These are phyloP conservation scores for Amaurobius ferox DNA, from an alignment of 2,888 invertebrate species.

Conservation along the genomic window DNA sequence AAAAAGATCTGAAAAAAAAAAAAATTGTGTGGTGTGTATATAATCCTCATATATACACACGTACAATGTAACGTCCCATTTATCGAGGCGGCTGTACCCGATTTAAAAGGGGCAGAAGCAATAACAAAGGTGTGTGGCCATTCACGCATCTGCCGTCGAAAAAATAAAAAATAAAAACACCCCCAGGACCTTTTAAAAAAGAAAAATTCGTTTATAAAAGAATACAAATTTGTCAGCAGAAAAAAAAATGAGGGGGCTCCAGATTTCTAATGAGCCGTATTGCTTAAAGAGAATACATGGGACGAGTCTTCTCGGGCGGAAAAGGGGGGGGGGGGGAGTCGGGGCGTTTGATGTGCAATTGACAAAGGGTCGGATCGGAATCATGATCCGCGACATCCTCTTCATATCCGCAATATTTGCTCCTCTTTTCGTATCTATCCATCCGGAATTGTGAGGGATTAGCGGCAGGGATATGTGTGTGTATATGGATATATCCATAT, in stretches of 20 bases:
- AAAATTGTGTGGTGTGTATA: constrained; percentile 1
- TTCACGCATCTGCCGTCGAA: constrained; percentile 45
- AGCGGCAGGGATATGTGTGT: constrained; percentile 4
- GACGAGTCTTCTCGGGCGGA: constrained; percentile 25
- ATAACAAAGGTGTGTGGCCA: constrained; percentile 40
- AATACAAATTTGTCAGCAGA: constrained; percentile 54
- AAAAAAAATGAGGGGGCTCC: not conserved
- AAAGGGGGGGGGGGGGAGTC: constrained; percentile 4
- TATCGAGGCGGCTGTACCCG: constrained; percentile 35
- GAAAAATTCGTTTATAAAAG: constrained; percentile 61
- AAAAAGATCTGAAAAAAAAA: not conserved
- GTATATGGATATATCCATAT: constrained; percentile 40
- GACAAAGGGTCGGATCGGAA: constrained; percentile 46
- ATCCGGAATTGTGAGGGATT: constrained; percentile 54
- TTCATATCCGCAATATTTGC: constrained; percentile 72
- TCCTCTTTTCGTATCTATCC: constrained; percentile 41
- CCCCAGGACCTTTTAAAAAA: constrained; percentile 25
- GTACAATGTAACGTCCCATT: constrained; percentile 59
- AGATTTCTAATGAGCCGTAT: constrained; percentile 62
- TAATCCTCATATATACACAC: constrained; percentile 47
- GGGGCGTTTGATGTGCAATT: constrained; percentile 53
- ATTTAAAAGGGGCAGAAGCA: not conserved
- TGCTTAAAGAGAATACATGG: constrained; percentile 32
- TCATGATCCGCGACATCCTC: constrained; percentile 68
- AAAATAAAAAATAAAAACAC: constrained; percentile 32